These are phyloP conservation scores for Acridotheres tristis DNA, from an alignment of 2,797 vertebrate species.

Conservation along the genomic window DNA sequence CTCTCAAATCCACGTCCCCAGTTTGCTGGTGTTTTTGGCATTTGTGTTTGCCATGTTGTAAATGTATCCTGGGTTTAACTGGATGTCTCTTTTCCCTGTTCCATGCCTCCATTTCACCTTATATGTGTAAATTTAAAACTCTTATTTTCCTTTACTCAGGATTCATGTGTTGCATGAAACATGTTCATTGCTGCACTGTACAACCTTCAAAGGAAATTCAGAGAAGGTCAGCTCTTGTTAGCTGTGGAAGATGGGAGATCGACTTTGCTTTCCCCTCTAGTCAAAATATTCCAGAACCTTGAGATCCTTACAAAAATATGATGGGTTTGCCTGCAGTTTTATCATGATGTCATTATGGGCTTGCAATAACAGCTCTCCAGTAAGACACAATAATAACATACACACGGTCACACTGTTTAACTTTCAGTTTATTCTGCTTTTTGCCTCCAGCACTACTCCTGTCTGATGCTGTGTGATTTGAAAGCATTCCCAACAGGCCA, in stretches of 20 bases:
- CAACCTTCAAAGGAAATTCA: background rate
- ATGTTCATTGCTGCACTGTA: background rate
- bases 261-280: slow-evolving; percentile 21
- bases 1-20: background rate
- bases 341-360: slow-evolving; percentile 42
- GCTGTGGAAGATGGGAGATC: background rate
- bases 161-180: background rate
- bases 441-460: background rate
- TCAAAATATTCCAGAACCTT: slow-evolving; percentile 66
- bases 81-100: background rate
- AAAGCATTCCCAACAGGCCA: slow-evolving; percentile 6
- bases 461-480: slow-evolving; percentile 13
- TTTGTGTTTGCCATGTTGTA: background rate
- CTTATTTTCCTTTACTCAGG: background rate
- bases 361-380: background rate
- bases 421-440: slow-evolving; percentile 22
- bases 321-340: slow-evolving; percentile 37
- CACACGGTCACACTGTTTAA: background rate
- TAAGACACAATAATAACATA: slow-evolving; percentile 51
- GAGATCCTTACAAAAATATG: slow-evolving; percentile 49
- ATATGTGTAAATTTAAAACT: background rate
- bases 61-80: background rate
- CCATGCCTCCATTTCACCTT: background rate
- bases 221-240: slow-evolving; percentile 39
- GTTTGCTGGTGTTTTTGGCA: background rate